Percentiles rank a stretch among this genome's conserved stretches.
Evolutionary conservation across 1,140 invertebrate species (phyloP).

Genomic region (Ephestia elutella): DNA sequence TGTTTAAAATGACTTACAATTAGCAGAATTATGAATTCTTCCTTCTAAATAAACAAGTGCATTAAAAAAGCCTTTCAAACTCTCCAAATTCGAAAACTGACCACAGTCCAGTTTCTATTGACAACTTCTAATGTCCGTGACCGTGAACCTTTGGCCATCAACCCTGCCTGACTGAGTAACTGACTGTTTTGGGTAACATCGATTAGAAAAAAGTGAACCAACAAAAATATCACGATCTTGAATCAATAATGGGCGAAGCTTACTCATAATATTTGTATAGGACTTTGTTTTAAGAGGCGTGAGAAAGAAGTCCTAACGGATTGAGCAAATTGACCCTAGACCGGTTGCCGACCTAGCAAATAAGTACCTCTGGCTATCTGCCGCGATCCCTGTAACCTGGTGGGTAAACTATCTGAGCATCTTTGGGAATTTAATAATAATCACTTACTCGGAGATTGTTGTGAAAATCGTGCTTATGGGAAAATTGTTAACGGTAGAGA

Average conservation of each 20-base stretch:
- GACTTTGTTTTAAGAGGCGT: conserved; percentile 25
- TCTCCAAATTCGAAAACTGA: neutral
- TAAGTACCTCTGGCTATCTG: conserved; percentile 22
- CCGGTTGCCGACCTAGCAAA: conserved; percentile 22
- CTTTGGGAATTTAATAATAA: conserved; percentile 5
- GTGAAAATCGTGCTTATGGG: neutral
- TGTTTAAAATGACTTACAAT: too few relatives aligned
- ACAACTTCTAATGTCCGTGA: neutral
- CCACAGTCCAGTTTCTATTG: neutral
- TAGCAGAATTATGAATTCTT: too few relatives aligned
- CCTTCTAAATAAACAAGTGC: too few relatives aligned
- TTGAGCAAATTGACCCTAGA: conserved; percentile 29
- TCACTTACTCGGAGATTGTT: neutral
- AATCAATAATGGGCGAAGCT: conserved; percentile 7
- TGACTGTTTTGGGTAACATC: neutral
- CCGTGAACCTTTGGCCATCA: neutral
- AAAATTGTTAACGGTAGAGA: conserved; percentile 1
- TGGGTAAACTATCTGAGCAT: neutral
- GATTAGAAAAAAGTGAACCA: neutral
- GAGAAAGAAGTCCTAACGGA: conserved; percentile 33
- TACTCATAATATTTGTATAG: conserved; percentile 2
- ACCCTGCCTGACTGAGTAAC: conserved; percentile 2
- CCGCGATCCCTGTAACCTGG: conserved; percentile 10
- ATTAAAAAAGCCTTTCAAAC: too few relatives aligned
- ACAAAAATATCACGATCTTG: conserved; percentile 2